Evolutionary conservation across 1,140 invertebrate genomes (phyloP), one percentile per base, ranked within the genome.

Genomic region (Drosophila ambigua): DNA sequence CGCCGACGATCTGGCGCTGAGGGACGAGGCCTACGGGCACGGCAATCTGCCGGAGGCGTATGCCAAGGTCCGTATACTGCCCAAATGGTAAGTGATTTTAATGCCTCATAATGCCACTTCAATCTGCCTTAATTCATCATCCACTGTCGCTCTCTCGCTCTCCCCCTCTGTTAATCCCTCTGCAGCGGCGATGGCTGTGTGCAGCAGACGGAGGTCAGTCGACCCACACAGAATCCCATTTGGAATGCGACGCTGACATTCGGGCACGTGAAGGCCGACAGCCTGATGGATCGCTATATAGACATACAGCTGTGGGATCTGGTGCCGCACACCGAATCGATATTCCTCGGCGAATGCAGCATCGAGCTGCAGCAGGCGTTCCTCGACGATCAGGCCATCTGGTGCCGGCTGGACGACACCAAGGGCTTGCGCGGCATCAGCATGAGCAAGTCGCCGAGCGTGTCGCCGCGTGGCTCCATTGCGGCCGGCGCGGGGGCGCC

Each of bases 221-320:
- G 96, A 60, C 95, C 96, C 8, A 96, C 96, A 2, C 96, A 96
- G 80, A 97, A 96, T 90, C 97, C 97, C 6, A 96, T 97, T 49
- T 98, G 97, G 97, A 97, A 98, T 84, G 96, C 97, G 13, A 97
- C 96, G n/a, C 92, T 97, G 16, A 95, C 95, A 55, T 97, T 97
- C 90, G 93, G 94, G 0, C 95, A 95, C 23, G 94, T 97, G 15
- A 94, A 95, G 31, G 95, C 95, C 2, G 96, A 97, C 67, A 94
- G 95, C 77, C 92, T 97, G 28, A 95, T 96, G 90, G 95, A 96
- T 49, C 94, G 95, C 61, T 94, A 95, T 13, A 94, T 98, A 24
- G 97, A 98, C 84, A 95, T 97, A 4, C 97, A 97, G 5, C 92
- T 98, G 4, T 98, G 97, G 97, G 97, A 97, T 90, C 94, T 95